Evolutionary conservation across 1,140 invertebrate species (phyloP).

Genomic region (Colletes gigas): DNA sequence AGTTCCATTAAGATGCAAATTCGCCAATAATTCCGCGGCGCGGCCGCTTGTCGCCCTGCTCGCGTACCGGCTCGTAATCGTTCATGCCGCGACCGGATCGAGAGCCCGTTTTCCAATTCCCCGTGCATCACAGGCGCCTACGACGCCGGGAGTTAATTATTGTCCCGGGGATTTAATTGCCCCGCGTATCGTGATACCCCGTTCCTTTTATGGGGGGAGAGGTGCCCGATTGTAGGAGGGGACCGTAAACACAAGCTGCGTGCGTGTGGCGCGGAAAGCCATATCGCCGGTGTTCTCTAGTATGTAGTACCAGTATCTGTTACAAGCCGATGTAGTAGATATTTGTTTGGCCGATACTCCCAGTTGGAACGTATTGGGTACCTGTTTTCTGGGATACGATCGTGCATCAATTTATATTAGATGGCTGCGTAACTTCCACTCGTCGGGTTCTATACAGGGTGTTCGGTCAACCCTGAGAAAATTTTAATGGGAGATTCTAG

Average conservation of each 20-base stretch:
- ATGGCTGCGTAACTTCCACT: not conserved
- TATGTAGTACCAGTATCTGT: conserved; percentile 59
- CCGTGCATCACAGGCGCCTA: conserved; percentile 69
- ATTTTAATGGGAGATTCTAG: no score
- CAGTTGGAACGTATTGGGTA: conserved; percentile 17
- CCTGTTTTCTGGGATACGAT: conserved; percentile 11
- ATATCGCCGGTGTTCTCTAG: conserved; percentile 39
- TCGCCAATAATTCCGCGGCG: conserved; percentile 76
- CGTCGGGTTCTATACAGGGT: not conserved
- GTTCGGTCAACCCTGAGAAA: no score
- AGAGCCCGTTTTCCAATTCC: conserved; percentile 74
- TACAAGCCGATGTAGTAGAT: conserved; percentile 56
- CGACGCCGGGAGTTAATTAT: conserved; percentile 76
- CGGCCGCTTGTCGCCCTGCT: conserved; percentile 72
- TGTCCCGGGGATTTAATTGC: conserved; percentile 78
- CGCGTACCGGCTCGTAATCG: conserved; percentile 61
- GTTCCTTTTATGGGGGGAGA: conserved; percentile 20
- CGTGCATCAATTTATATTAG: not conserved
- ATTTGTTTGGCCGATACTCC: conserved; percentile 47
- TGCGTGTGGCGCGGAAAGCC: conserved; percentile 55
- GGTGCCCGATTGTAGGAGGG: not conserved
- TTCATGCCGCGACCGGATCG: conserved; percentile 55
- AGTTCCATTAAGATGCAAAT: conserved; percentile 81
- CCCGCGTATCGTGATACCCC: conserved; percentile 65
- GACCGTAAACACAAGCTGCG: conserved; percentile 47